Base-by-base conservation (phyloP, 2,797 vertebrate species). In the Mus caroli region DNA sequence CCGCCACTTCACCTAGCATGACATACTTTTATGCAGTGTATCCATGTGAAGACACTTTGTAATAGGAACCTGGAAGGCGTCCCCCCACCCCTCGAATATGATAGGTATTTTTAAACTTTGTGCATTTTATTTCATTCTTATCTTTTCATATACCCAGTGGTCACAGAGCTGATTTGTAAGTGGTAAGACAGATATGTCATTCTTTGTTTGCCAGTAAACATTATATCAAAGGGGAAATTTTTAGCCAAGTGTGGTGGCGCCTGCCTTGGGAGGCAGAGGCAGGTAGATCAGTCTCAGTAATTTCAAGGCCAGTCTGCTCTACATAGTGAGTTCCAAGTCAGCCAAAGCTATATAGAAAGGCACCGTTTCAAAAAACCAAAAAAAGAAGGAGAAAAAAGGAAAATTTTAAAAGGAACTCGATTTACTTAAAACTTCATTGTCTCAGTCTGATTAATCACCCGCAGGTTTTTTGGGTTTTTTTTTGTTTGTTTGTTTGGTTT, bases 41-140 rank as follows among this genome's bases (percentile, higher is more conserved):
- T 58, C 26, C 31, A 43, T 8, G 52, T 31, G 7, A 79, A 26
- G 71, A 37, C 91, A 69, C 14, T 40, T 54, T 71, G 46, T 77
- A 58, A n/a, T 76, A 92, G 71, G 78, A 88, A 77, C 71, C 73
- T 60, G 60, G 43, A 67, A 86, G 31, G 84, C n/a, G 75, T 43
- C 43, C 84, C 77, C 31, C 7, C 56, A 58, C 24, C 54, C 69
- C 92, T 78, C 0, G 3, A 37, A 75, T 77, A 77, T 77, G 84
- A 94, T 86, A 85, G 31, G 50, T 86, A 19, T 85, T 69, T 90
- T 90, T 62, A 82, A 75, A 82, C 12, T 93, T 89, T 43, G 8
- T 87, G 4, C 79, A 10, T 92, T 71, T 40, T 52, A 15, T 95
- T 91, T 92, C 31, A 85, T 1, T 62, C 17, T 78, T 43, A n/a